Base-by-base conservation (phyloP, 2,113 vertebrate species). In the Xiphophorus couchianus region DNA sequence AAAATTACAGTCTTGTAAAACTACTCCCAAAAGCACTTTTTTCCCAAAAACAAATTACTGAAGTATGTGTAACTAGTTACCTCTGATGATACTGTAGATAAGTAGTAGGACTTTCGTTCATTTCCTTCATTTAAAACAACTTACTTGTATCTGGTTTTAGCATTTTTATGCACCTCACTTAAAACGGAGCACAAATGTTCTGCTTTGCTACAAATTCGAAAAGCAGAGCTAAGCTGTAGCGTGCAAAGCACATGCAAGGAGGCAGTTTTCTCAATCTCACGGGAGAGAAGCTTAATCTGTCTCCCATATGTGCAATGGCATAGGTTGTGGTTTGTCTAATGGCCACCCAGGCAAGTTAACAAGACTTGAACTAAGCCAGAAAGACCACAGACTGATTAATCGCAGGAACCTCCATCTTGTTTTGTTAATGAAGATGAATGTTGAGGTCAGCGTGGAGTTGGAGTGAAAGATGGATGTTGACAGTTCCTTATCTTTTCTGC, bases 261-360 rank as follows among this genome's bases (percentile, higher is more conserved):
- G 75, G 62, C 31, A 71, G 39, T 88, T 90, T 86, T 73, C 65
- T 84, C 77, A 82, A 44, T 91, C 85, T 84, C 84, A 79, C 33
- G 82, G 81, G 86, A 74, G 30, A 64, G 77, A 73, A 65, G 72
- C 66, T 77, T 84, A 93, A 83, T 87, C 88, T 86, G 85, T 76
- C 88, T 87, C 84, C 87, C 82, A 91, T 75, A 89, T 84, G 81
- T 93, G 90, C 74, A 85, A 72, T 76, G 75, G 76, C 88, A 92
- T 84, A 83, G 83, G 87, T 83, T 86, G 89, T 80, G 80, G 83
- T 73, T 81, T 92, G 85, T 82, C 73, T 86, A 91, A 93, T 73
- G 92, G 88, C 31, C 74, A 91, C 75, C 89, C 88, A 93, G 83
- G 91, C 84, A 88, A 94, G 78, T 89, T 88, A 88, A 84, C 73